Conservation (phyloP, 2,113 vertebrate genomes). For the Grammomys surdaster region DNA sequence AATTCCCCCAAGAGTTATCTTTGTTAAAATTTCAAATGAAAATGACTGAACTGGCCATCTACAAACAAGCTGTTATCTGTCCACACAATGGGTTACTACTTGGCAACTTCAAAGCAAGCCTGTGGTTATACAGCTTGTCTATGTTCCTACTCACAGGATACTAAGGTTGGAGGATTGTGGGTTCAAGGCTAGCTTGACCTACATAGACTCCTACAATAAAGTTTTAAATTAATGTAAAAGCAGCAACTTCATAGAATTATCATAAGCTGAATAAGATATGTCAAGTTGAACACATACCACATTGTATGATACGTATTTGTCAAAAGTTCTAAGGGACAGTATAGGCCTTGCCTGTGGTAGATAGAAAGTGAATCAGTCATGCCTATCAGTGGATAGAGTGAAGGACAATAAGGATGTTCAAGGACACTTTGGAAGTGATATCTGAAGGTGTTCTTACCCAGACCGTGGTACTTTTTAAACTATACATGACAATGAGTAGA, state of each 20-base stretch:
- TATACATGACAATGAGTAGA: not conserved
- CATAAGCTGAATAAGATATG: not conserved
- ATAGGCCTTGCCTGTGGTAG: not conserved
- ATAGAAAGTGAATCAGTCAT: not conserved
- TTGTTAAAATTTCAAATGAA: not conserved
- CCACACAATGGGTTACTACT: not conserved
- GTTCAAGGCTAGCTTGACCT: not conserved
- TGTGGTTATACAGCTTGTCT: not conserved
- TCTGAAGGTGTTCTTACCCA: not conserved
- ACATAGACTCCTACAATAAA: not conserved
- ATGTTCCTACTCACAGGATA: not conserved
- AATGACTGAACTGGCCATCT: not conserved
- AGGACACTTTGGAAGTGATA: not conserved
- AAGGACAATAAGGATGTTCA: not conserved
- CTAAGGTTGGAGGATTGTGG: not conserved
- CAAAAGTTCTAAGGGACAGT: not conserved
- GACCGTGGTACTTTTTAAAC: not conserved
- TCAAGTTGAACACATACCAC: not conserved
- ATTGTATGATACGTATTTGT: not conserved
- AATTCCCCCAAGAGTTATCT: not conserved
- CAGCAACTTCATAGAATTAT: not conserved
- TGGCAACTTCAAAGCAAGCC: not conserved
- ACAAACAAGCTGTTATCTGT: not conserved
- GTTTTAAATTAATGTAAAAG: not conserved
- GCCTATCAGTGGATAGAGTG: too few relatives aligned